Base-by-base conservation (phyloP, 2,113 vertebrate genomes). In the Platycercus adscitus region DNA sequence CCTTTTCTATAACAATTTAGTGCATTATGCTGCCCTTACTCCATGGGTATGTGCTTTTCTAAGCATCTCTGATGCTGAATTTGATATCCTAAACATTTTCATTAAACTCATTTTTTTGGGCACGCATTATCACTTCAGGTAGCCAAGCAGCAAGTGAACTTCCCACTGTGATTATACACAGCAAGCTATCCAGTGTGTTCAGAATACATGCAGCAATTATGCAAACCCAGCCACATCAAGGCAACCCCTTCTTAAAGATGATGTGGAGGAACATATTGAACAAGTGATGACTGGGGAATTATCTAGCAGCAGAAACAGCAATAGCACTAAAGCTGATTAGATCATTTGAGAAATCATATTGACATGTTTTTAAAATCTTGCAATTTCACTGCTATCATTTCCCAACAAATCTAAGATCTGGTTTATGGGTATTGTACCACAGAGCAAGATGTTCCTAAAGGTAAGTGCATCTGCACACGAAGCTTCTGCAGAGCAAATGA, bases 21-120 rank as follows among this genome's bases (percentile, higher is more conserved):
- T 8, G 24, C 46, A 35, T 88, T 64, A 15, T 9, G 19, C 77
- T 61, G 87, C n/a, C 68, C 71, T 81, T 49, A 19, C 60, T 70
- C 69, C 68, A 6, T 0, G 9, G 81, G 31, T 77, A 81, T 72
- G 69, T 24, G 84, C 75, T 93, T 94, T 83, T 55, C 94, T 93
- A 88, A 84, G 69, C 52, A 81, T 81, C 63, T 72, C 84, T 66
- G 75, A 60, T 72, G 91, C 70, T 64, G 96, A 70, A 15, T 80
- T 92, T 53, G 88, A 87, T 93, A 91, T 58, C 91, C 79, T 88
- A 94, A 97, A 89, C 96, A 50, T 94, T 96, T 97, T 93, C 95
- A 95, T 93, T 91, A 95, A 85, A 20, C 60, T 71, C 63, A 6
- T 81, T 94, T 92, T 93, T 78, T 43, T 13, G 81, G 95, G 91